phyloP scores from a whole-genome alignment of 2,797 vertebrate genomes.

The Rhynchotus rufescens region DNA sequence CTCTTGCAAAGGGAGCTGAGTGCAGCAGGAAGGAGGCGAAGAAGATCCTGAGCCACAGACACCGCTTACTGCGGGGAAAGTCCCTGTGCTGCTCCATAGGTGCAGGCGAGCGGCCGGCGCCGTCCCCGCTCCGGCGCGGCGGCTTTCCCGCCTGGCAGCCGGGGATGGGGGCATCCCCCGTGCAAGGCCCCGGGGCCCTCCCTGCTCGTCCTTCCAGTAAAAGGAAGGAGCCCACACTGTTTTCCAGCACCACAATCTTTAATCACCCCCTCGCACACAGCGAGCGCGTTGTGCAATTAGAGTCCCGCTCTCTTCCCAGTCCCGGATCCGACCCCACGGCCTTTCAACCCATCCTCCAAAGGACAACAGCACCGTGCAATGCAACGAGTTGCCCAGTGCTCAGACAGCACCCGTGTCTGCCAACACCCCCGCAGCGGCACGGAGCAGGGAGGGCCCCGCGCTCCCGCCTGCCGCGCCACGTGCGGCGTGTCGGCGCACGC shows the following conservation, averaged over 20 bases:
- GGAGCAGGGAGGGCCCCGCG: neutral
- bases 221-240: slow-evolving; percentile 59
- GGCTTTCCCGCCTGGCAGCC: neutral
- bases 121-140: rapidly evolving
- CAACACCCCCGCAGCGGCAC: neutral
- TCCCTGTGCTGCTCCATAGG: rapidly evolving
- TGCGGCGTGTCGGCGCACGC: neutral
- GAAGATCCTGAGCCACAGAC: rapidly evolving
- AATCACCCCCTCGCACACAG: slow-evolving; percentile 58
- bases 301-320: slow-evolving; percentile 23
- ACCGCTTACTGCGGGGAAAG: neutral
- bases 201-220: neutral
- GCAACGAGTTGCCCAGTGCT: neutral
- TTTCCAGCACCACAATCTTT: slow-evolving; percentile 69
- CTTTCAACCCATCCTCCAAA: neutral
- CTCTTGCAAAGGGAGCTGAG: no score
- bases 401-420: neutral
- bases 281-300: slow-evolving; percentile 45
- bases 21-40: neutral
- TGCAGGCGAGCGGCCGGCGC: rapidly evolving
- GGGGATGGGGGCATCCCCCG: neutral
- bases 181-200: neutral
- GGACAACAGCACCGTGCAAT: neutral
- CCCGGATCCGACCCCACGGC: neutral
- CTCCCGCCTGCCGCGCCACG: rapidly evolving